These are phyloP conservation scores for Syrmaticus mikado DNA, from an alignment of 2,113 vertebrate species.

Conservation along the genomic window DNA sequence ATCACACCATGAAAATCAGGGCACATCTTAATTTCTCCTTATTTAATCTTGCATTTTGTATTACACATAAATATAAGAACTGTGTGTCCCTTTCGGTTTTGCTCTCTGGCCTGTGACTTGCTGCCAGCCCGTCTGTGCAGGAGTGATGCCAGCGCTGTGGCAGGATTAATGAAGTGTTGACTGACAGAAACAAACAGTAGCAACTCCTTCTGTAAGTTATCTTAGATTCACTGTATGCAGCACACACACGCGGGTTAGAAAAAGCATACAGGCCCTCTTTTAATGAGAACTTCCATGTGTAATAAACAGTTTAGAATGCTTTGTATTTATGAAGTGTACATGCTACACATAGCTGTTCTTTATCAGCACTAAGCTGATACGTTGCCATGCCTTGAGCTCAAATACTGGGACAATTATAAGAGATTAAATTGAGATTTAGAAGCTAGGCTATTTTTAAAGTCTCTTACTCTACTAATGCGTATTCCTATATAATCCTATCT, in stretches of 20 bases:
- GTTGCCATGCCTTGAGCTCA: neutral
- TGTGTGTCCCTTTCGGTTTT: neutral
- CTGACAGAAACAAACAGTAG: neutral
- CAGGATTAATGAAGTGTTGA: neutral
- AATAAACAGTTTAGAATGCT: neutral
- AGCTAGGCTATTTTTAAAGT: constrained; percentile 36
- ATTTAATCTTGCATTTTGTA: neutral
- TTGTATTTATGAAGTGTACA: neutral
- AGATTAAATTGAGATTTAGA: constrained; percentile 22
- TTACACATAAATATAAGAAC: neutral
- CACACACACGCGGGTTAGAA: neutral
- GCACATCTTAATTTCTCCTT: neutral
- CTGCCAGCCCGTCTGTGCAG: neutral
- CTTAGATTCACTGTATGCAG: neutral
- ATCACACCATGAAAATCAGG: neutral
- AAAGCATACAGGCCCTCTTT: neutral
- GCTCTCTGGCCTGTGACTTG: neutral
- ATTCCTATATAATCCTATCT: constrained; percentile 33
- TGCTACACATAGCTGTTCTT: neutral
- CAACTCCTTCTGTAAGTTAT: neutral
- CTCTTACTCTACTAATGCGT: constrained; percentile 1
- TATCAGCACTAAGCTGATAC: neutral
- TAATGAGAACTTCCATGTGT: neutral
- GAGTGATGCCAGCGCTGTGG: neutral
- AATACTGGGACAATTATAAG: neutral